These are phyloP conservation scores for Sycophila sp. DNA, from an alignment of 1,140 invertebrate species.

Conservation along the genomic window DNA sequence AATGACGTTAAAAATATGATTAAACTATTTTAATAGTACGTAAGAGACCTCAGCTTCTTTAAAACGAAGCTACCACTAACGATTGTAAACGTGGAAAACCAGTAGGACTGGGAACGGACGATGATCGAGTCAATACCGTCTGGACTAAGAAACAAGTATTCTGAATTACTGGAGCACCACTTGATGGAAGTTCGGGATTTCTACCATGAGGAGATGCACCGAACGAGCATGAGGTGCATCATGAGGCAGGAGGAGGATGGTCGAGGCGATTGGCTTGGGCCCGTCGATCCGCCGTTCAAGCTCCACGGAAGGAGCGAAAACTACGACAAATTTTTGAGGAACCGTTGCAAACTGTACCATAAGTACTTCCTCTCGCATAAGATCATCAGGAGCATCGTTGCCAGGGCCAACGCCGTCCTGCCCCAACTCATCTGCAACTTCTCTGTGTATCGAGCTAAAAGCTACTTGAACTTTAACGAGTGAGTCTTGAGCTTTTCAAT, in stretches of 20 bases:
- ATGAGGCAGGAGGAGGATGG: constrained; percentile 60
- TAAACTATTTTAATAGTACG: too few species aligned
- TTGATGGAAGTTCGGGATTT: constrained; percentile 20
- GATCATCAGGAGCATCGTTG: constrained; percentile 70
- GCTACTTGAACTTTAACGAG: constrained; percentile 49
- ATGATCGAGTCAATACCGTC: constrained; percentile 1
- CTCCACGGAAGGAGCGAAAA: constrained; percentile 70
- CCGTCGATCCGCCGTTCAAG: constrained; percentile 62
- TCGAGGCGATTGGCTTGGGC: constrained; percentile 38
- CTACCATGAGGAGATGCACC: constrained; percentile 66
- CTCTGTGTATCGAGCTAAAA: constrained; percentile 59
- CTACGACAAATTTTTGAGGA: constrained; percentile 69
- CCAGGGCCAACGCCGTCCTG: constrained; percentile 67
- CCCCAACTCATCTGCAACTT: constrained; percentile 69
- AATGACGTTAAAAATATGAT: too few species aligned
- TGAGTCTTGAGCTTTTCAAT: constrained; percentile 33
- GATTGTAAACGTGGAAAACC: too few species aligned
- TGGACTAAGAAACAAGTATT: constrained; percentile 9
- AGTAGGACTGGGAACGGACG: constrained; percentile 30
- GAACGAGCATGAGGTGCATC: constrained; percentile 63
- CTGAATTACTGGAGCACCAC: background rate
- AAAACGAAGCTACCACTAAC: too few species aligned
- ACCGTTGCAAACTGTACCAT: constrained; percentile 67
- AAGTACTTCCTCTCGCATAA: constrained; percentile 71
- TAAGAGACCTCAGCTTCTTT: too few species aligned